phyloP scores from a whole-genome alignment of 2,888 invertebrate genomes.

The Gasteruption jaculator region DNA sequence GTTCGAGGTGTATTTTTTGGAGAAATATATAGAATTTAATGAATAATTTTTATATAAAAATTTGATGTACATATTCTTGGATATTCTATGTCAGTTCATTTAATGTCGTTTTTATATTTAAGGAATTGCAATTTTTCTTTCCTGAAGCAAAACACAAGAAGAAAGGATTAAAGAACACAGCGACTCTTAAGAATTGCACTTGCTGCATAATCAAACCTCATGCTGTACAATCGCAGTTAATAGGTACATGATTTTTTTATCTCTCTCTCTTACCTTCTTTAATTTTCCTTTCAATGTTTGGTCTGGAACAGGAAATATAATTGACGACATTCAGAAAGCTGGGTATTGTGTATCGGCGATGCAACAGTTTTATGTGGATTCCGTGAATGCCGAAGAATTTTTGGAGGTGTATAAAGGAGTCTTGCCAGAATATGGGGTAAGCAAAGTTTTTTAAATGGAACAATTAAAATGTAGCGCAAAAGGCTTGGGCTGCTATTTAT shows the following conservation, averaged over 20 bases:
- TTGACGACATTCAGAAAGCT: constrained; percentile 69
- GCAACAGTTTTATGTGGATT: constrained; percentile 74
- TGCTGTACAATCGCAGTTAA: constrained; percentile 69
- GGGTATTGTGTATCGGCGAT: constrained; percentile 77
- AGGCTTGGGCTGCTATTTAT: too few species aligned
- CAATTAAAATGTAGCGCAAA: too few species aligned
- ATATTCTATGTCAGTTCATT: constrained; percentile 7
- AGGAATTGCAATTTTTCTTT: constrained; percentile 66
- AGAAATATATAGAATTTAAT: neutral
- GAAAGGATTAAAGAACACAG: constrained; percentile 54
- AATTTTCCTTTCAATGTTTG: constrained; percentile 12
- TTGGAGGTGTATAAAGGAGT: constrained; percentile 91
- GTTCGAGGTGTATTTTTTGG: constrained; percentile 42
- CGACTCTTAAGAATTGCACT: constrained; percentile 65
- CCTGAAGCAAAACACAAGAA: constrained; percentile 50
- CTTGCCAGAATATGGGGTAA: constrained; percentile 70
- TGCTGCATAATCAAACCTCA: constrained; percentile 89
- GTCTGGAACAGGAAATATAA: constrained; percentile 61
- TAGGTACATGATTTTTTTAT: constrained; percentile 34
- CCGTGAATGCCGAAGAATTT: constrained; percentile 84
- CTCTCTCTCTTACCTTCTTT: constrained; percentile 1
- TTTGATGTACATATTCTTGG: neutral
- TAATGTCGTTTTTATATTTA: constrained; percentile 20
- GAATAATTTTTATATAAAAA: constrained; percentile 1
- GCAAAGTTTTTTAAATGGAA: too few species aligned